Base-by-base conservation (phyloP, 2,113 vertebrate species). In the Gnathochromis pfefferi region DNA sequence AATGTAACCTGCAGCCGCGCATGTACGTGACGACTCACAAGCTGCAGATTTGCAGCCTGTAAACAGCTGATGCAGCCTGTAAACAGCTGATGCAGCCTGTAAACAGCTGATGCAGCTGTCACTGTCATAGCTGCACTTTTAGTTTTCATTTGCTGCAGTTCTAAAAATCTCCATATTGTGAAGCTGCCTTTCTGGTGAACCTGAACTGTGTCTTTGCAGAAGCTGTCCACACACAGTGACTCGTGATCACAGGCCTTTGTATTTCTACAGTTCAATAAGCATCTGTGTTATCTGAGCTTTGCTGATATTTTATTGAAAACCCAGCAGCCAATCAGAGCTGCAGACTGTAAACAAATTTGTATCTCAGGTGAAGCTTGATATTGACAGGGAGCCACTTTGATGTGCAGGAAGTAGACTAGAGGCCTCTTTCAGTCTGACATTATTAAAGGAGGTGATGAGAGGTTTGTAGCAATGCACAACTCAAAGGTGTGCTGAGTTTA, bases 51-150 rank as follows among this genome's bases (percentile, higher is more conserved):
- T 45, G 68, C 42, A 73, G 42, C 21, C 14, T n/a, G 70, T 2
- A 16, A 28, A 3, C 7, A 8, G 0, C 17, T 23, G 7, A 1
- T 13, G 35, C 19, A 68, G 19, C 63, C 10, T 14, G 11, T 0
- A 9, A 51, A 9, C 49, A 0, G 0, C 4, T 9, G 47, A 0
- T 51, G 17, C 7, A 51, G 4, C 17, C 4, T 19, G 7, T 2
- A 5, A 51, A 19, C 49, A 1, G 0, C 19, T 2, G 47, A 0
- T 33, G 31, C 19, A 63, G 6, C 65, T 9, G 13, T 16, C 17
- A 51, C 26, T 21, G 47, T 9, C 47, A 13, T 53, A 51, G 0
- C 51, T 13, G 1, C 79, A 40, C 53, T 57, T 40, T 17, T 5
- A 26, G 11, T 45, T 73, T 45, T 28, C 2, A 45, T 73, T 28